Conservation (phyloP, 2,888 invertebrate species). For the Chloroclystis v-ata region DNA sequence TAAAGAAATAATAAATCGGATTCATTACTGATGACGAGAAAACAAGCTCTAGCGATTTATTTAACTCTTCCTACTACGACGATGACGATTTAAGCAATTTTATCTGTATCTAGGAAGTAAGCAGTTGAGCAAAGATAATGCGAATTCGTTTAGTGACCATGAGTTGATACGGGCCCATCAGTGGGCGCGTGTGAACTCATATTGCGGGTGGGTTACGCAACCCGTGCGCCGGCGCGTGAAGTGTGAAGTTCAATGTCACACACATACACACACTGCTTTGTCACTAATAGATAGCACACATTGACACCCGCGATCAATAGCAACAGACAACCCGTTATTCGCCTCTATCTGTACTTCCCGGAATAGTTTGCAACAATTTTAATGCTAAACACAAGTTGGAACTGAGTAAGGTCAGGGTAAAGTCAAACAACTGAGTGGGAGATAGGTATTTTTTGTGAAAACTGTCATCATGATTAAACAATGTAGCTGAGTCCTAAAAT, state of each 20-base stretch:
- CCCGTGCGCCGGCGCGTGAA: slow-evolving; percentile 68
- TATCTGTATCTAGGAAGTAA: slow-evolving; percentile 21
- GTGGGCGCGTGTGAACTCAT: slow-evolving; percentile 23
- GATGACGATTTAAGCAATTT: slow-evolving; percentile 10
- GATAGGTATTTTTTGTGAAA: slow-evolving; percentile 28
- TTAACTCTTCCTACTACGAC: too few species aligned
- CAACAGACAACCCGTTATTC: slow-evolving; percentile 71
- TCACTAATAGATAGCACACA: slow-evolving; percentile 35
- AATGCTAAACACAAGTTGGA: slow-evolving; percentile 31
- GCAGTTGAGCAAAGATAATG: slow-evolving; percentile 19
- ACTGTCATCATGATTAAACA: slow-evolving; percentile 10
- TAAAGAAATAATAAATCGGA: too few species aligned
- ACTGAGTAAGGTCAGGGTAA: slow-evolving; percentile 66
- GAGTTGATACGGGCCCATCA: slow-evolving; percentile 12
- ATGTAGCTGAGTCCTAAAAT: too few species aligned
- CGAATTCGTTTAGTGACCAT: slow-evolving; percentile 22
- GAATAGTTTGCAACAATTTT: slow-evolving; percentile 68
- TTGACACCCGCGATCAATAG: slow-evolving; percentile 44
- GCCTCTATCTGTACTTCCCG: slow-evolving; percentile 70
- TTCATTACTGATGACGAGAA: too few species aligned
- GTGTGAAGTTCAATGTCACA: slow-evolving; percentile 78
- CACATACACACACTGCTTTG: slow-evolving; percentile 44
- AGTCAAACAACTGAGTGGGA: slow-evolving; percentile 51
- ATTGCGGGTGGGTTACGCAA: slow-evolving; percentile 59
- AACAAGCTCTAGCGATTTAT: too few species aligned